phyloP scores from a whole-genome alignment of 2,888 invertebrate species.

The Caenorhabditis afra region DNA sequence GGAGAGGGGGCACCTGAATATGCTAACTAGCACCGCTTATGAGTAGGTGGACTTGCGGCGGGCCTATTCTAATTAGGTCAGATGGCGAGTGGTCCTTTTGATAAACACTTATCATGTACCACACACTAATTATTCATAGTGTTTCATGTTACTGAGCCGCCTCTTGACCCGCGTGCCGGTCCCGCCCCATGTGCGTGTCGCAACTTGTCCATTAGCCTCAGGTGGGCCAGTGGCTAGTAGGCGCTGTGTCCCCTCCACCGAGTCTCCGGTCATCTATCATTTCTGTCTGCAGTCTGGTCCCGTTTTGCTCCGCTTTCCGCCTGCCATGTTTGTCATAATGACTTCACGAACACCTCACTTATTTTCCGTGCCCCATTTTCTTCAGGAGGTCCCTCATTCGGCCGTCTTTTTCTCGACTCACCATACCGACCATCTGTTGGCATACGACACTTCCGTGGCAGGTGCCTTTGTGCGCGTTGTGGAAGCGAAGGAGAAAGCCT shows the following conservation, averaged over 20 bases:
- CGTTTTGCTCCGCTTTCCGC: slow-evolving; percentile 49
- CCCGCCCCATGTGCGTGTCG: slow-evolving; percentile 48
- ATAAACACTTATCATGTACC: slow-evolving; percentile 55
- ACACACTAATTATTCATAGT: slow-evolving; percentile 43
- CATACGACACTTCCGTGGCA: slow-evolving; percentile 62
- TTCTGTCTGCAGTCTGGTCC: slow-evolving; percentile 20
- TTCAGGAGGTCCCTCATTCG: slow-evolving; percentile 23
- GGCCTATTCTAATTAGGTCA: slow-evolving; percentile 33
- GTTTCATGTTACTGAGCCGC: background rate
- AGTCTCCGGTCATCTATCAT: slow-evolving; percentile 31
- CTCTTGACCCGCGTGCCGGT: background rate
- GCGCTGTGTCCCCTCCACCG: slow-evolving; percentile 1
- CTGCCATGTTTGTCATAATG: slow-evolving; percentile 48
- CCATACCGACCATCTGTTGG: slow-evolving; percentile 64
- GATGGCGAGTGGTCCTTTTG: slow-evolving; percentile 22
- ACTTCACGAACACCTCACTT: slow-evolving; percentile 52
- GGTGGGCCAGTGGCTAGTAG: slow-evolving; percentile 9
- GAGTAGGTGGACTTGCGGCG: background rate
- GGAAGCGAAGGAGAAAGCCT: slow-evolving; percentile 15
- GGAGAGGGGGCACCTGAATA: slow-evolving; percentile 49
- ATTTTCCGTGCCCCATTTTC: slow-evolving; percentile 34
- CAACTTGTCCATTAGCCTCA: slow-evolving; percentile 17
- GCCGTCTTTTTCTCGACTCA: slow-evolving; percentile 50
- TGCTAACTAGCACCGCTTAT: slow-evolving; percentile 18
- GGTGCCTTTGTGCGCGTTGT: slow-evolving; percentile 56